Percentiles rank a stretch among this genome's conserved stretches.
Conservation (phyloP, 1,140 invertebrate genomes). For the Eufriesea mexicana region DNA sequence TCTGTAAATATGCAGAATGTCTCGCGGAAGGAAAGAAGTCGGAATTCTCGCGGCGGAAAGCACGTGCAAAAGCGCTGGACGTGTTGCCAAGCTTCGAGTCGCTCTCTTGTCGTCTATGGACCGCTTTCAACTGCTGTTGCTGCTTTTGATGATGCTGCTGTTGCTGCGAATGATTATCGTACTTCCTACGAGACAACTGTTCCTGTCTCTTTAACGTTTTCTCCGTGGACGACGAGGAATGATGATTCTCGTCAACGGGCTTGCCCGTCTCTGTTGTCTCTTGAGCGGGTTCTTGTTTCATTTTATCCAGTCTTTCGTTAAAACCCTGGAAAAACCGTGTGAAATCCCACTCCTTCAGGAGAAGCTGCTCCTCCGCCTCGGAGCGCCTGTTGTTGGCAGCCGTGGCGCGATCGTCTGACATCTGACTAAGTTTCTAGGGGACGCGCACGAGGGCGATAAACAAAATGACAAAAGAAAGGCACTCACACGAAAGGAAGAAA, state of each 20-base stretch:
- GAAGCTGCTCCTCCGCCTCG: conserved; percentile 87
- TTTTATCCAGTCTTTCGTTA: conserved; percentile 80
- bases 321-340: conserved; percentile 89
- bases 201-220: conserved; percentile 72
- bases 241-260: conserved; percentile 62
- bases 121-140: conserved; percentile 76
- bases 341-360: conserved; percentile 92
- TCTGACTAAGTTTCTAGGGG: conserved; percentile 78
- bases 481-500: conserved; percentile 63
- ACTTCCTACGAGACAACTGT: conserved; percentile 67
- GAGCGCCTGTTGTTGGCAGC: conserved; percentile 77
- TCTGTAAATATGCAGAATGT: conserved; percentile 88
- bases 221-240: conserved; percentile 69
- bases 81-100: conserved; percentile 85
- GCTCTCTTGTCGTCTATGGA: conserved; percentile 85
- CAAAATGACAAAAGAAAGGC: conserved; percentile 73
- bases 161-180: conserved; percentile 60
- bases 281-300: conserved; percentile 73
- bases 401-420: conserved; percentile 73
- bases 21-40: conserved; percentile 90
- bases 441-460: conserved; percentile 73
- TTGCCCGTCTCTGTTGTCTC: conserved; percentile 55
- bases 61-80: conserved; percentile 86
- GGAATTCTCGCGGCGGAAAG: conserved; percentile 91
- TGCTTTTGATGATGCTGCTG: conserved; percentile 75